phyloP scores from a whole-genome alignment of 2,113 vertebrate genomes.

The Brachyhypopomus occidentalis region DNA sequence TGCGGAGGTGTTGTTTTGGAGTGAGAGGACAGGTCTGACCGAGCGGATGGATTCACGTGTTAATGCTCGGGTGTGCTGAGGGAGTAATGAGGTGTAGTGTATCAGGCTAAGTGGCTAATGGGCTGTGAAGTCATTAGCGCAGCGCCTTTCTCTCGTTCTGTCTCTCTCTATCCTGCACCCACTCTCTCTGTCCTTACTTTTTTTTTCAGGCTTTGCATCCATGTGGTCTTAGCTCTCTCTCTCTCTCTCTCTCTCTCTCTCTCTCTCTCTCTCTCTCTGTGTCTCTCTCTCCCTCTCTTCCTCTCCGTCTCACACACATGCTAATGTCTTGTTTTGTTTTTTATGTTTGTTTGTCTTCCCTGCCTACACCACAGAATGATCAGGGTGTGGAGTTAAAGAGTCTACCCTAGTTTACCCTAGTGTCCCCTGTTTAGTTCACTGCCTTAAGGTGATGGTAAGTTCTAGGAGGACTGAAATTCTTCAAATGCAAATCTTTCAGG shows the following conservation, averaged over 20 bases:
- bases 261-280: not conserved
- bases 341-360: not conserved
- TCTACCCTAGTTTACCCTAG: no score
- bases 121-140: constrained; percentile 82
- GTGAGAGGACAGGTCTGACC: constrained; percentile 76
- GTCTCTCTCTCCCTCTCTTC: no score
- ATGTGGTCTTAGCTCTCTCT: not conserved
- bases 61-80: constrained; percentile 76
- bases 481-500: no score
- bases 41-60: constrained; percentile 77
- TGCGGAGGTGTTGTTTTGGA: constrained; percentile 73
- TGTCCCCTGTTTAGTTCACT: no score
- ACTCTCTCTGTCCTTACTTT: not conserved
- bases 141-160: constrained; percentile 69
- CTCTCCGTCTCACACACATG: constrained; percentile 19
- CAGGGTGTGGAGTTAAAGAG: no score
- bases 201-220: constrained; percentile 7
- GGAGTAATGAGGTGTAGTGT: constrained; percentile 81
- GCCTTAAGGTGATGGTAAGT: no score
- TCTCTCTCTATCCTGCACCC: constrained; percentile 38
- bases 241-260: constrained; percentile 23
- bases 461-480: no score
- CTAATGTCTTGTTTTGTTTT: not conserved
- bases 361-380: no score
- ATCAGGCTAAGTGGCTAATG: constrained; percentile 82